Evolutionary conservation across 2,888 invertebrate genomes (phyloP), one percentile per base, ranked within the genome.

Genomic region (Thumatha senex): DNA sequence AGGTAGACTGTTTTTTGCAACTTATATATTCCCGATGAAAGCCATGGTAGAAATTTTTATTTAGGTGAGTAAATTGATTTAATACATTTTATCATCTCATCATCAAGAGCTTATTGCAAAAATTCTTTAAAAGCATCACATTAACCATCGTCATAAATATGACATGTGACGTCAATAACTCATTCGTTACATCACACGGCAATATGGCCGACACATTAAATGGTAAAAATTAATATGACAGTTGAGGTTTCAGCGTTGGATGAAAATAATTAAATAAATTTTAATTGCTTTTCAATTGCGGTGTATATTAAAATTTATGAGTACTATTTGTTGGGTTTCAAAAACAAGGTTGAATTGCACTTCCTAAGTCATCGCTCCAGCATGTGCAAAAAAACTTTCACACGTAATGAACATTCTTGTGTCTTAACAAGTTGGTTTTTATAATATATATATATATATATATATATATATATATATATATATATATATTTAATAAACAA

Each of bases 181-280:
- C 34, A 42, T 50, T 52, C n/a, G 55, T 52, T 49, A 51, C 51
- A 31, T 48, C 48, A 46, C 12, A 48, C 33, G 41, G 30, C 50
- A 70, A 57, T 39, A 67, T 63, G 61, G 52, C 48, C 45, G 31
- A 31, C 54, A 54, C 36, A 43, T 46, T 50, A 48, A 47, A 54
- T 51, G 50, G 51, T 49, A 51, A 48, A 58, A 60, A 67, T 68
- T 56, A 59, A 61, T 64, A 59, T 54, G 61, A 53, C 48, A 45
- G 42, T 34, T 54, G 47, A 56, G 42, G 41, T 53, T 15, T 41
- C 15, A 53, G 36, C 18, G 29, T 49, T 43, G 15, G 40, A 38
- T 43, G 33, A 44, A 50, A 50, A 41, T 51, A 41, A 50, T 41
- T 45, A 24, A 50, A 50, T 24, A 18, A 18, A 51, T 46, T 43